phyloP scores from a whole-genome alignment of 2,113 vertebrate genomes.

The Scopus umbretta region DNA sequence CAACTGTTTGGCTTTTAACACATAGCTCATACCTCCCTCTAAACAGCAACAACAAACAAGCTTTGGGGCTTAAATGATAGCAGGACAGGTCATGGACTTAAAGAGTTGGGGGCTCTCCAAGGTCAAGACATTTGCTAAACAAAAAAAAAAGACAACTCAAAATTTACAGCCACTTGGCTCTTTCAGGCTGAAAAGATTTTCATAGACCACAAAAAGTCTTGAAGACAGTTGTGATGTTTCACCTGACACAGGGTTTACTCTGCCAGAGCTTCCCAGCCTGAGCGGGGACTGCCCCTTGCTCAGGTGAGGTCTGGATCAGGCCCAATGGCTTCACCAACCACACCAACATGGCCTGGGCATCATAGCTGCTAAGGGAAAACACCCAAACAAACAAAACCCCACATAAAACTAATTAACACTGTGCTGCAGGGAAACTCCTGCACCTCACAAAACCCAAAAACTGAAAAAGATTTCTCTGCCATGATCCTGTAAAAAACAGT shows the following conservation, averaged over 20 bases:
- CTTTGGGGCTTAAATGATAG: neutral
- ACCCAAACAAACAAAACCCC: neutral
- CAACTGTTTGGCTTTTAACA: neutral
- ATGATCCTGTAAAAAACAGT: neutral
- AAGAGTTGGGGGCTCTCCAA: neutral
- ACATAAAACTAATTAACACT: neutral
- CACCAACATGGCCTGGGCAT: neutral
- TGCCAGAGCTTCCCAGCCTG: neutral
- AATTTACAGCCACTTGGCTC: neutral
- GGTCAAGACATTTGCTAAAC: neutral
- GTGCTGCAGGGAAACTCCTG: neutral
- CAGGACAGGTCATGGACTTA: neutral
- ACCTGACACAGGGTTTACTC: neutral
- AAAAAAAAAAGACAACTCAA: neutral
- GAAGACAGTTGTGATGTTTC: neutral
- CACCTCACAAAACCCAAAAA: neutral
- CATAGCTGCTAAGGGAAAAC: neutral
- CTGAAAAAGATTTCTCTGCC: neutral
- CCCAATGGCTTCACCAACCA: neutral
- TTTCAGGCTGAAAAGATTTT: neutral
- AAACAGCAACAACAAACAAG: neutral
- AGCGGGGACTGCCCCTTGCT: neutral
- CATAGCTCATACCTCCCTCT: neutral
- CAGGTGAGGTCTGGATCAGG: neutral
- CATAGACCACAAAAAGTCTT: neutral